A percentile compares a stretch with the other conserved stretches of the same genome.
Conservation (phyloP, 2,888 invertebrate genomes). For the Synergus umbraculus region DNA sequence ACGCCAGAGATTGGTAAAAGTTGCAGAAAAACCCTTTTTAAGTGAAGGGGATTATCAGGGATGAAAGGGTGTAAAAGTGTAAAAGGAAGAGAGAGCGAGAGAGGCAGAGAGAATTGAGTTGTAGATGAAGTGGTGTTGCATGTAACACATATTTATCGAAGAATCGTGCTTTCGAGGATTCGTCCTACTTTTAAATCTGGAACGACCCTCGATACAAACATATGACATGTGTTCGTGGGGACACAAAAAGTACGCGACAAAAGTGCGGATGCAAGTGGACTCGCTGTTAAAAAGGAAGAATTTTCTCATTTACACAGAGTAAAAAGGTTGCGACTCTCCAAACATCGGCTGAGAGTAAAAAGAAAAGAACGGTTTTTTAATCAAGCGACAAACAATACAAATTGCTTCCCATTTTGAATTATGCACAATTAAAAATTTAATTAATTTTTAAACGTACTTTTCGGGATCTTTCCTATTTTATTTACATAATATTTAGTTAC, state of each 20-base stretch:
- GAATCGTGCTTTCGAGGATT: slow-evolving; percentile 24
- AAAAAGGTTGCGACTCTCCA: neutral
- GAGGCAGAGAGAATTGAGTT: neutral
- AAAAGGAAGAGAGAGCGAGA: neutral
- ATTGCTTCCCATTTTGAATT: neutral
- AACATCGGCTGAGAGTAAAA: neutral
- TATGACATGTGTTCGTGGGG: neutral
- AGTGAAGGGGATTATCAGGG: slow-evolving; percentile 17
- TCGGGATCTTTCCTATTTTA: too few species aligned
- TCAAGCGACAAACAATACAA: neutral
- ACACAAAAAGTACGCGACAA: slow-evolving; percentile 3
- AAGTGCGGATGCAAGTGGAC: neutral
- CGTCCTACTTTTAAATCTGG: slow-evolving; percentile 30
- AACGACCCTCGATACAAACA: neutral
- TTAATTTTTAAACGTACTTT: neutral
- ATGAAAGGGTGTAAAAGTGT: slow-evolving; percentile 13
- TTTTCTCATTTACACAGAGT: slow-evolving; percentile 10
- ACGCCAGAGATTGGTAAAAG: neutral
- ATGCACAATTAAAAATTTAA: neutral
- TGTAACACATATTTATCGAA: neutral
- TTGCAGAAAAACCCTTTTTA: slow-evolving; percentile 4
- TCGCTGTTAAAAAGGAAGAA: neutral
- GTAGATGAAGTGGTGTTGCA: neutral
- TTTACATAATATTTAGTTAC: too few species aligned
- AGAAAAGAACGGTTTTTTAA: slow-evolving; percentile 9